These are phyloP conservation scores for Dendrocincla tyrannina DNA, from an alignment of 2,797 vertebrate species.

Conservation along the genomic window DNA sequence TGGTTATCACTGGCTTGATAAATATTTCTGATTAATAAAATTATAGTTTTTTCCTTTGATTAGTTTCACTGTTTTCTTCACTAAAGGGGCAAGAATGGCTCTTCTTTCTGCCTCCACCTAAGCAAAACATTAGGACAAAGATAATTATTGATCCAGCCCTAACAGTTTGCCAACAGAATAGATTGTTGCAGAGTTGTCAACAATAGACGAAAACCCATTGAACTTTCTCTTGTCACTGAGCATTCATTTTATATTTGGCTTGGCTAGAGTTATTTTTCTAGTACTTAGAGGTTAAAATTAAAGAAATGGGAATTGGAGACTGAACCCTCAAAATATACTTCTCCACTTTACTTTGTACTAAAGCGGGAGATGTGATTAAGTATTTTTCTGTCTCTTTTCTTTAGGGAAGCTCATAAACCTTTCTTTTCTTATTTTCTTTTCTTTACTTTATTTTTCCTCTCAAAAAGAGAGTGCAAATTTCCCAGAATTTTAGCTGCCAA, in stretches of 20 bases:
- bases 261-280: background rate
- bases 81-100: background rate
- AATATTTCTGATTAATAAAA: background rate
- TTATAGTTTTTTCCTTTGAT: rapidly evolving
- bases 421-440: background rate
- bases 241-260: background rate
- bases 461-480: background rate
- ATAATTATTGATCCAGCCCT: background rate
- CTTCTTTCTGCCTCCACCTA: background rate
- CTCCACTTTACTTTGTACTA: background rate
- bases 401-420: background rate
- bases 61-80: background rate
- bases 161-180: background rate
- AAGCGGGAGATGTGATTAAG: background rate
- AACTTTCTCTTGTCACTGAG: background rate
- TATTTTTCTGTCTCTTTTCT: background rate
- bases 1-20: background rate
- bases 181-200: background rate
- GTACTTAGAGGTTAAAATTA: background rate
- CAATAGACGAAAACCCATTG: background rate
- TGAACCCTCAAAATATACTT: background rate
- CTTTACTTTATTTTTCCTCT: background rate
- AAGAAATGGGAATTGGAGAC: background rate
- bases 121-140: background rate
- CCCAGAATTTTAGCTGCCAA: background rate